A percentile compares a stretch with the other conserved stretches of the same genome.
phyloP scores from a whole-genome alignment of 1,140 invertebrate genomes.

The Lethrus apterus region DNA sequence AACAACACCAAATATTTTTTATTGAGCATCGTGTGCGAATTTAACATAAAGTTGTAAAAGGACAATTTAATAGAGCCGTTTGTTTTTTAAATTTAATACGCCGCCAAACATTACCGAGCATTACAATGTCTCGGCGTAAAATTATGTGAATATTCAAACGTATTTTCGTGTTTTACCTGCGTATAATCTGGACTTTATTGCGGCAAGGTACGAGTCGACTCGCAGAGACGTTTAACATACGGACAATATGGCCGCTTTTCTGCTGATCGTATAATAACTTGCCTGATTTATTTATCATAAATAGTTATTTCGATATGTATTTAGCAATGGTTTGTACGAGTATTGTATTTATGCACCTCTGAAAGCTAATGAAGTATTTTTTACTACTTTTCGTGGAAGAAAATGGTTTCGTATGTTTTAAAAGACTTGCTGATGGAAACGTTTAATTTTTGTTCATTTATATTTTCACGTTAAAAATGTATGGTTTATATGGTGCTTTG shows the following conservation, averaged over 20 bases:
- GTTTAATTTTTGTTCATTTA: no score
- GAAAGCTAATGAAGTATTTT: no score
- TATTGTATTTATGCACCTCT: no score
- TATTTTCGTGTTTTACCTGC: constrained; percentile 12
- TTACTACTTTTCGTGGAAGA: no score
- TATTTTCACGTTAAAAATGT: no score
- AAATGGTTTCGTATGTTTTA: no score
- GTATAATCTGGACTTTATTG: constrained; percentile 9
- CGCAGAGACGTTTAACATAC: constrained; percentile 3
- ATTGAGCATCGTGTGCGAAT: no score
- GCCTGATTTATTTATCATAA: constrained; percentile 2
- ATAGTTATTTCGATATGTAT: no score
- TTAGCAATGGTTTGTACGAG: no score
- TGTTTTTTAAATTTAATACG: constrained; percentile 16
- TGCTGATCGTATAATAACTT: neutral
- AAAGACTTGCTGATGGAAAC: no score
- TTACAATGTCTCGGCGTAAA: constrained; percentile 10
- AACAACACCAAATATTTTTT: no score
- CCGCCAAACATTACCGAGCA: constrained; percentile 12
- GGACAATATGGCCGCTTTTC: constrained; percentile 9
- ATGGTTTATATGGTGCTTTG: no score
- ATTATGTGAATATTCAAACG: constrained; percentile 10
- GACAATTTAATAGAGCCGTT: constrained; percentile 35
- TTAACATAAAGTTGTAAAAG: constrained; percentile 20
- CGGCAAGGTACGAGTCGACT: constrained; percentile 3